Evolutionary conservation across 2,888 invertebrate genomes (phyloP), one percentile per base, ranked within the genome.

Genomic region (Spatulosminthurus flaviceps): DNA sequence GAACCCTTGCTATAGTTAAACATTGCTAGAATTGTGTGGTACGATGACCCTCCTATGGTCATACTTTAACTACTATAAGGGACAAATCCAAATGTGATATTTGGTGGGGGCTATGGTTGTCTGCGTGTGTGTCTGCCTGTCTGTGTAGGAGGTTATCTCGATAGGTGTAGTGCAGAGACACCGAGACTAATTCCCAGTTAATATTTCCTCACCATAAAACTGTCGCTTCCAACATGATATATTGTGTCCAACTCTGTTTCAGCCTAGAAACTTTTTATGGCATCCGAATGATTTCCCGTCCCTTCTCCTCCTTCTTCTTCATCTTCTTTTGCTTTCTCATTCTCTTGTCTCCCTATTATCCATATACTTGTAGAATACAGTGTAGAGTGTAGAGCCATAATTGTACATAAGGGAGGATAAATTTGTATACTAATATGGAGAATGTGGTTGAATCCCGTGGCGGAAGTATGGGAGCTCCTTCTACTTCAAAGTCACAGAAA

Each of bases 171-270:
- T 28, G 77, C 71, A 42, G 76, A 73, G 77, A 80, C 76, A 74
- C 81, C 80, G 79, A 81, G 81, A 82, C 83, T 83, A 83, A 83
- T 83, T 83, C 83, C 80, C 80, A 82, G 82, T 83, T 83, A 83
- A 83, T 83, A 83, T 83, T 83, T 83, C 82, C 82, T 83, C 82
- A 80, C 83, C 82, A 83, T 83, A 83, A 83, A 83, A 81, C 82
- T 83, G 83, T 83, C 83, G 74, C 78, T 77, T 79, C 67, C 64
- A 19, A 43, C 76, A 79, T 79, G 81, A 81, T 75, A 74, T 81
- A 81, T 79, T 81, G 77, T 70, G 77, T 77, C 77, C 77, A 70
- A 77, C 77, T 69, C 60, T 70, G 77, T 70, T 69, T 77, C 29
- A 77, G 70, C 60, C 77, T 43, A 24, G 69, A 43, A 77, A 70